phyloP scores from a whole-genome alignment of 2,113 vertebrate genomes.

The Spea multiplicata region DNA sequence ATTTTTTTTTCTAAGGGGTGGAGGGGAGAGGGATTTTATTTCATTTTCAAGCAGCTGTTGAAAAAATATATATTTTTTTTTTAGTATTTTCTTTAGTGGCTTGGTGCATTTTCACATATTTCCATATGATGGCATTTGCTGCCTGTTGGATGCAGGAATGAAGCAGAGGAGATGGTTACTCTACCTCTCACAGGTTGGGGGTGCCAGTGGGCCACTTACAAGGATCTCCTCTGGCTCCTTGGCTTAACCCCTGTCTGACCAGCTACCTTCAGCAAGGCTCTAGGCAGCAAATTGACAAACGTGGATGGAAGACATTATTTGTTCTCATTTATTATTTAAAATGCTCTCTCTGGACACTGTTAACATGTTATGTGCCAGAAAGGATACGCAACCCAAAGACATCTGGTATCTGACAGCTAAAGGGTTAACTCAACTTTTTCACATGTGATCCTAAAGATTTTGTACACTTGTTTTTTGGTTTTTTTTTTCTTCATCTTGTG shows the following conservation, averaged over 20 bases:
- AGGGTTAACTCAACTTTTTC: too few relatives aligned
- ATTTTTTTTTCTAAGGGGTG: conserved; percentile 4
- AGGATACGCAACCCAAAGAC: too few relatives aligned
- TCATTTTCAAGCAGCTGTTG: conserved; percentile 3
- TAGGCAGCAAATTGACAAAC: not conserved
- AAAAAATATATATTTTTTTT: not conserved
- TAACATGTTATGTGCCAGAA: too few relatives aligned
- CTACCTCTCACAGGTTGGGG: conserved; percentile 58
- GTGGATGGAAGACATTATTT: not conserved
- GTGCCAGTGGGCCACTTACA: conserved; percentile 59
- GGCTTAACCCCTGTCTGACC: conserved; percentile 21
- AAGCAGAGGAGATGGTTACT: conserved; percentile 48
- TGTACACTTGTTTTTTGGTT: too few relatives aligned
- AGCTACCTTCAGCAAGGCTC: not conserved
- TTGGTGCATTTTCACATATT: conserved; percentile 50
- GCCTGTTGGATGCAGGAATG: conserved; percentile 43
- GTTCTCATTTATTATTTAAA: not conserved
- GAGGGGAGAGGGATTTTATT: not conserved
- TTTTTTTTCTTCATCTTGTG: too few relatives aligned
- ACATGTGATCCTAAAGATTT: too few relatives aligned
- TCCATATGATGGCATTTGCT: conserved; percentile 58
- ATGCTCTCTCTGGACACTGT: too few relatives aligned
- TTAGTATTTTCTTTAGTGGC: conserved; percentile 15
- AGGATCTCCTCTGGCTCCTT: not conserved
- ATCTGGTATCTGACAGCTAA: too few relatives aligned